Base-by-base conservation (phyloP, 2,888 invertebrate species). In the Tachina fera region DNA sequence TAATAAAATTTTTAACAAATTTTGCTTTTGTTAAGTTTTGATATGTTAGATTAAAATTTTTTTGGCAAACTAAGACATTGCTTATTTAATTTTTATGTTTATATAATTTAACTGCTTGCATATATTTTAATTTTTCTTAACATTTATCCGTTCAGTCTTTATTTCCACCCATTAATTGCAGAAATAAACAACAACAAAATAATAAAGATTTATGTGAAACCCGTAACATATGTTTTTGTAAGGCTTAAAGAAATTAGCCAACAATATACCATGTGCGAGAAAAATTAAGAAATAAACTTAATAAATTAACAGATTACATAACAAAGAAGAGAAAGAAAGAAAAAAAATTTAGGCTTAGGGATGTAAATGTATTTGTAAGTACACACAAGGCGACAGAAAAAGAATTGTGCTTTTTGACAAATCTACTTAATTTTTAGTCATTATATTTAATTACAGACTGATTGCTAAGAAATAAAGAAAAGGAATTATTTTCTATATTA, bases 121-220 rank as follows among this genome's bases (percentile, higher is more conserved):
- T 5, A 14, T 45, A n/a, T 43, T 43, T 63, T 63, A 31, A n/a
- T n/a, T 49, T 51, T 56, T 58, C 3, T 53, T 45, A n/a, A n/a
- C n/a, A n/a, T 22, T 11, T 5, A 4, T 22, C 8, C 45, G 5
- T 13, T 31, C 31, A 65, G 3, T 13, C 68, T 16, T 74, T 74
- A 53, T 53, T 68, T 56, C 43, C 6, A 5, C 41, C 56, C 58
- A 70, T 75, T 68, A 70, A 74, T 74, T 75, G 74, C 47, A 47
- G 75, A 31, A 75, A 60, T 56, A 74, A 83, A 83, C 47, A 83
- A 31, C 31, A 31, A 31, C 70, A 58, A 83, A 63, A 49, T 75
- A 75, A 79, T 75, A 58, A 75, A 84, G 84, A 84, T 84, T 84
- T 84, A 84, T 84, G 65, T 84, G 84, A 58, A 75, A 84, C 58